Conservation (phyloP, 2,888 invertebrate genomes). For the Holacanthella duospinosa region DNA sequence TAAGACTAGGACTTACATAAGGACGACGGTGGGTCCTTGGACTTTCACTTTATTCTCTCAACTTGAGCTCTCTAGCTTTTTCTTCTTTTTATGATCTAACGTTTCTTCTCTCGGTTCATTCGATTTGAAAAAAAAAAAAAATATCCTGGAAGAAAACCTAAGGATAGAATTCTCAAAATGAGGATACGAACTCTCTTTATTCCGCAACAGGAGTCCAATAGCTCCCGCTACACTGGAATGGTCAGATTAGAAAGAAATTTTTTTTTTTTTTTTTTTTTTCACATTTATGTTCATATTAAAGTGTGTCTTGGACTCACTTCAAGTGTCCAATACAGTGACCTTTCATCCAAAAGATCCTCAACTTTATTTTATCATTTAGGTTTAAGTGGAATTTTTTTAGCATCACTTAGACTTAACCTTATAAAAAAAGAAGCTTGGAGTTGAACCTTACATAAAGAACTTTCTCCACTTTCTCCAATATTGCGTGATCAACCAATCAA, state of each 20-base stretch:
- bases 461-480: neutral
- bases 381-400: neutral
- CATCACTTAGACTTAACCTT: too few species aligned
- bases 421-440: too few species aligned
- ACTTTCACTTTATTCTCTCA: slow-evolving; percentile 11
- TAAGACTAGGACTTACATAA: too few species aligned
- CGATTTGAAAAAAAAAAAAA: neutral
- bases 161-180: neutral
- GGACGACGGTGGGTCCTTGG: neutral
- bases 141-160: neutral
- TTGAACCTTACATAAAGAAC: too few species aligned
- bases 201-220: too few species aligned
- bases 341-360: neutral
- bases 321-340: too few species aligned
- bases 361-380: neutral
- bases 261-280: too few species aligned
- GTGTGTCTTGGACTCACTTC: neutral
- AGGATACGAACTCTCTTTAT: neutral
- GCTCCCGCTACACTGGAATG: too few species aligned
- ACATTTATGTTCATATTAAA: slow-evolving; percentile 19
- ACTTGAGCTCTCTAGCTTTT: neutral
- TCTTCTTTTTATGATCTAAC: slow-evolving; percentile 11
- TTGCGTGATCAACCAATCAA: neutral
- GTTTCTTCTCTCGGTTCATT: too few species aligned
- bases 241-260: slow-evolving; percentile 20